These are phyloP conservation scores for Strigamia crassipes DNA, from an alignment of 2,888 invertebrate genomes.

Conservation along the genomic window DNA sequence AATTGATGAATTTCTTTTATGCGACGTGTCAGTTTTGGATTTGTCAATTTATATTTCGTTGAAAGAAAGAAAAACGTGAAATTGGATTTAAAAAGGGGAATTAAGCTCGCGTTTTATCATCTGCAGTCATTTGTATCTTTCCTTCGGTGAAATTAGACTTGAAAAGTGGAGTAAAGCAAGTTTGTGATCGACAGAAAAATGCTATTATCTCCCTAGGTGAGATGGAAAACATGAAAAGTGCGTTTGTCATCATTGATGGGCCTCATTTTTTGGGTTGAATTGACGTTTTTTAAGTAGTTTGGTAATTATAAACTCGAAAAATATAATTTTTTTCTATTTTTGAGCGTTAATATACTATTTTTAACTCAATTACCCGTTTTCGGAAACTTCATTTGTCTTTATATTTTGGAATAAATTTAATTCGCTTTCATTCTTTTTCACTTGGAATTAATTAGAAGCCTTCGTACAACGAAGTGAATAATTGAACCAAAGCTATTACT, in stretches of 20 bases:
- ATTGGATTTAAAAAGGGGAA: background rate
- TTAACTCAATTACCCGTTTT: background rate
- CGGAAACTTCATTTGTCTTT: background rate
- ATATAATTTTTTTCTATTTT: background rate
- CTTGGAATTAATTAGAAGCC: background rate
- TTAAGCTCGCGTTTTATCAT: background rate
- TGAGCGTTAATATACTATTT: background rate
- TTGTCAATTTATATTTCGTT: background rate
- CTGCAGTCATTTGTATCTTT: background rate
- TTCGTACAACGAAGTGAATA: background rate
- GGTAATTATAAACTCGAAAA: background rate
- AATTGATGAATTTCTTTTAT: no score
- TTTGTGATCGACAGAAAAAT: background rate
- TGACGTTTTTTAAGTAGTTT: background rate
- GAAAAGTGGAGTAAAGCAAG: background rate
- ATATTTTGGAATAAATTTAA: background rate
- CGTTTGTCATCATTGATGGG: background rate
- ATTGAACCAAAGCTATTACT: background rate
- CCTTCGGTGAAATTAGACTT: background rate
- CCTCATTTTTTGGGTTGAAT: background rate
- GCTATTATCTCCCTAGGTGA: background rate
- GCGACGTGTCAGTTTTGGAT: background rate
- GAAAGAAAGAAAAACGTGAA: background rate
- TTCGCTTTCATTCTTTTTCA: background rate
- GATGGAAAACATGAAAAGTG: background rate